Evolutionary conservation across 2,797 vertebrate genomes (phyloP), one percentile per base, ranked within the genome.

Genomic region (Enteromius unitaeniatus): DNA sequence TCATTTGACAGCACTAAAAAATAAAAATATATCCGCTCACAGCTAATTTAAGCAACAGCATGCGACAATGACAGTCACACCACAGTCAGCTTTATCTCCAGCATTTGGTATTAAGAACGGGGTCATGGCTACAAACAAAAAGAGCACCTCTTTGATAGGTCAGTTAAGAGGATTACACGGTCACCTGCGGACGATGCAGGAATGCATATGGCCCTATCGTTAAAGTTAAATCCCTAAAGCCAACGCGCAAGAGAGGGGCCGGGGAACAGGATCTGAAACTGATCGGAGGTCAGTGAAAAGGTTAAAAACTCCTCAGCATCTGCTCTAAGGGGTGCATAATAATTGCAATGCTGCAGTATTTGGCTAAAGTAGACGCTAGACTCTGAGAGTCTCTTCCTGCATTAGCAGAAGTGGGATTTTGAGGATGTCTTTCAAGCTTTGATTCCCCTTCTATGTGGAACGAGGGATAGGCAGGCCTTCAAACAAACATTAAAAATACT

Each of bases 131-230:
- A 67, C 60, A 53, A 49, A 73, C 42, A 77, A 42, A 85, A 81
- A 86, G 84, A 80, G 85, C 88, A 85, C 15, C 79, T 83, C 86
- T 84, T 23, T 14, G 83, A 87, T 89, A 88, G 88, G 86, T 45
- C 58, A 23, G 8, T 65, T 92, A 91, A 93, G 91, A 92, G 90
- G 92, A 93, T 93, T 93, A 92, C 72, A 84, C 79, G 83, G 85
- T 21, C 82, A 88, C 88, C 90, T 89, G 89, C 86, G 84, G 91
- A 91, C 87, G 74, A 88, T 86, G 90, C 88, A 82, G 87, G 79
- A 89, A 82, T 82, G 69, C 75, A 85, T 31, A 70, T 78, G 77
- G 47, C 49, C 69, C 26, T 15, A 17, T 13, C 37, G 2, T 47
- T 34, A 40, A 70, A 73, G 42, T 74, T 85, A 83, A 85, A 74